Evolutionary conservation across 2,888 invertebrate genomes (phyloP), one percentile per base, ranked within the genome.

Genomic region (Melikaiella ostensackeni): DNA sequence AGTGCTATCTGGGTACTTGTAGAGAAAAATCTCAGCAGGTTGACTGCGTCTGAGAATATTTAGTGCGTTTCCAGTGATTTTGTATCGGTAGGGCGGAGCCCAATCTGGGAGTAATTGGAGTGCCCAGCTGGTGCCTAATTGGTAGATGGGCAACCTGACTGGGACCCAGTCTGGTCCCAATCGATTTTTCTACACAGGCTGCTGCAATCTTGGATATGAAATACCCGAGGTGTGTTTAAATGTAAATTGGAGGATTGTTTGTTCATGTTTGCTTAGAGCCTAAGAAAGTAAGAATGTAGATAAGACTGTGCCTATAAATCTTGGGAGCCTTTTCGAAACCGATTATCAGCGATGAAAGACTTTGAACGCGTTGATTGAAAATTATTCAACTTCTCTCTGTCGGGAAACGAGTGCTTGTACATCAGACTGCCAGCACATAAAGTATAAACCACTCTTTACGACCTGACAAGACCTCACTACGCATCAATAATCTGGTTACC

Each of bases 381-480:
- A 80, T 82, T 80, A 82, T 80, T 78, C 77, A 63, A 74, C 50
- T 46, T 30, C 46, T 50, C 70, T 50, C 30, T 70, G 70, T 70
- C 63, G 59, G 63, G 24, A 74, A 42, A 46, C 46, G 50, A 70
- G 70, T 70, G 50, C 70, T 30, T 80, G 82, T 84, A 80, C 81
- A 80, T 78, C 75, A 84, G 80, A 81, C 82, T 80, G 80, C 81
- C 70, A 70, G 79, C 81, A 81, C 83, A 81, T 82, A 82, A 82
- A 84, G 83, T 79, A 84, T 83, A 84, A 87, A 86, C 85, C 83
- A 83, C 83, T 84, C 85, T 88, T 86, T 87, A 87, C 84, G 86
- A 87, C 82, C 86, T 86, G 87, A 82, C 86, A 87, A 86, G 87
- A 84, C 83, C 80, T 82, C 81, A 79, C 82, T 78, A 82, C 80